A percentile compares a stretch with the other conserved stretches of the same genome.
These are phyloP conservation scores for Prolemur simus DNA, from an alignment of 2,113 vertebrate genomes.

Conservation along the genomic window DNA sequence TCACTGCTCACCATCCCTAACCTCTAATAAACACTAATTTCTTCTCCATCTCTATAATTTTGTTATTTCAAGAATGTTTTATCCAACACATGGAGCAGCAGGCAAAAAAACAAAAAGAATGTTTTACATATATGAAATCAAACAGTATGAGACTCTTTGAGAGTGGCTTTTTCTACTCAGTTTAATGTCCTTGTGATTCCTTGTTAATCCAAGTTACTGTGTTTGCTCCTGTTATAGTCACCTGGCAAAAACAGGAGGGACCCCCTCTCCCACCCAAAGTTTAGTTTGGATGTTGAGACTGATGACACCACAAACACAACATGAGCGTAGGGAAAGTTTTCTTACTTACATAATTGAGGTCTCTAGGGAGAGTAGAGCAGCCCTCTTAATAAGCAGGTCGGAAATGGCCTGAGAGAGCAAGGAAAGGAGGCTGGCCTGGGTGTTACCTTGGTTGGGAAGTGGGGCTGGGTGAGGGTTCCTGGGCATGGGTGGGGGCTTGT, in stretches of 20 bases:
- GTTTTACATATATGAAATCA: neutral
- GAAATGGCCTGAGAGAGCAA: neutral
- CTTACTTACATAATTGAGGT: neutral
- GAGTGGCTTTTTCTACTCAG: neutral
- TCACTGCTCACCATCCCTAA: neutral
- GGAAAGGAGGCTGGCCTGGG: neutral
- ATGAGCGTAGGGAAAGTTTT: neutral
- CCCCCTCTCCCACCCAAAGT: neutral
- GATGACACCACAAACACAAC: neutral
- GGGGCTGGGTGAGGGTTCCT: neutral
- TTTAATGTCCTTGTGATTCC: neutral
- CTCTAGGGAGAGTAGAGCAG: neutral
- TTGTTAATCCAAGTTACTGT: neutral
- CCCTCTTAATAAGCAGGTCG: neutral
- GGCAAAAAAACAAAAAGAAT: no score
- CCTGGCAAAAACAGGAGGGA: neutral
- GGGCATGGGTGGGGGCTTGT: neutral
- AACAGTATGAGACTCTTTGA: neutral
- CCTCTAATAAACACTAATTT: neutral
- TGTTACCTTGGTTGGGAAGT: neutral
- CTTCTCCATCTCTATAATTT: neutral
- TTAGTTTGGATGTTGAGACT: neutral
- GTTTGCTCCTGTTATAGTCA: neutral
- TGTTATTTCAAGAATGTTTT: neutral
- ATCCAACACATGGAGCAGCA: no score